Evolutionary conservation across 2,113 vertebrate species (phyloP), one percentile per base, ranked within the genome.

Genomic region (Erythrolamprus reginae): DNA sequence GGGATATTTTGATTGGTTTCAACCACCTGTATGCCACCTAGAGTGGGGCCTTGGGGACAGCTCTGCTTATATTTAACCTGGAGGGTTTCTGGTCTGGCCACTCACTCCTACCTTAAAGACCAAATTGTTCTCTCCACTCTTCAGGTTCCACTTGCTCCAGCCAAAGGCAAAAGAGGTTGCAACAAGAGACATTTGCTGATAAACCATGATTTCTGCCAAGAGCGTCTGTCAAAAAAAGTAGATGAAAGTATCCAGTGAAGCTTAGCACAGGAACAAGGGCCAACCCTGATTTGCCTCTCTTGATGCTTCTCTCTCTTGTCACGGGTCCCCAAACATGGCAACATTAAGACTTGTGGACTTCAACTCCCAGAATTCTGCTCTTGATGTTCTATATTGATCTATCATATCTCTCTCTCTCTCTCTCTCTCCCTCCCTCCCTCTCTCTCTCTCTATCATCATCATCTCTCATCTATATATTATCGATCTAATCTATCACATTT

Each of bases 131-230:
- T 95, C 91, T 12, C 96, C 96, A 77, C 97, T 98, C 26, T 90
- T 53, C 26, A 90, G 17, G 28, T 99, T 99, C 99, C 99, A 99
- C 88, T 96, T 98, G 97, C 98, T 99, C 98, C 98, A 96, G 0
- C 97, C 93, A 93, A 99, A 99, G 1, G 98, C 97, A 84, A 98
- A 98, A 19, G 97, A 96, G 1, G 98, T 95, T 56, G 97, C 96
- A 2, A 97, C 87, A 48, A 99, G 96, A 21, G 99, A 98, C 97
- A 99, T 98, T 95, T 99, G 98, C 52, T 97, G 97, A 56, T 99
- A 99, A 55, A 96, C 96, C 52, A 94, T 96, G 6, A 96, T 65
- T 93, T 98, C 99, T 53, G 96, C 95, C 1, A 95, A 52, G n/a
- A 97, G 94, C 50, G 95, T 94, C 99, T 61, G 26, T 21, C 90